Base-by-base conservation (phyloP, 2,113 vertebrate genomes). In the Sardina pilchardus region DNA sequence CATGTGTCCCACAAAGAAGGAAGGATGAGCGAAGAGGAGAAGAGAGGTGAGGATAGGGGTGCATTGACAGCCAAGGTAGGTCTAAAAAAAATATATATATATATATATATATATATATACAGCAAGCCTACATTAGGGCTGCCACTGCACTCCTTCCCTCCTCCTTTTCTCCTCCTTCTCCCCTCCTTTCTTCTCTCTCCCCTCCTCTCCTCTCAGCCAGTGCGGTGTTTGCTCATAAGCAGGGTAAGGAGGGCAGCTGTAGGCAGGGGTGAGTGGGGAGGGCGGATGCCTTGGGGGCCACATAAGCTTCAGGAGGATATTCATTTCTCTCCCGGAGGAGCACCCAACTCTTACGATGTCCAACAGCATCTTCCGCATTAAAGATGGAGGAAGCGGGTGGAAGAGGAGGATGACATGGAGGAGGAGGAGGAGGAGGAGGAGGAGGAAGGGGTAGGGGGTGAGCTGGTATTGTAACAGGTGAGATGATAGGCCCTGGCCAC, bases 61-160 rank as follows among this genome's bases (percentile, higher is more conserved):
- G 42, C 82, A 42, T 10, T 83, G 82, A 59, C 36, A 83, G 59
- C 36, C 48, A 63, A 43, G 50, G 9, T 59, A 63, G 82, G 9
- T 17, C 59, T 63, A 42, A 59, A 24, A 59, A 19, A 59, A 81
- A 24, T 24, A 81, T 19, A 44, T 19, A 81, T n/a, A n/a, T n/a
- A n/a, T n/a, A n/a, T n/a, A 81, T 45, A 45, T 0, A 7, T 7
- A 44, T 44, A 44, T n/a, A 44, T 47, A 47, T 47, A 7, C 45
- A 47, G 7, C 53, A 50, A 50, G 16, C 48, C 48, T 71, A 34
- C 63, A 71, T 71, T 26, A 71, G 59, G 24, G 59, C 63, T 71
- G 63, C n/a, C n/a, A n/a, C n/a, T n/a, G n/a, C n/a, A n/a, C n/a
- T n/a, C n/a, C n/a, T n/a, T n/a, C n/a, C n/a, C n/a, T n/a, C n/a